phyloP scores from a whole-genome alignment of 2,113 vertebrate species.

The Cyphomyrus discorhynchus region DNA sequence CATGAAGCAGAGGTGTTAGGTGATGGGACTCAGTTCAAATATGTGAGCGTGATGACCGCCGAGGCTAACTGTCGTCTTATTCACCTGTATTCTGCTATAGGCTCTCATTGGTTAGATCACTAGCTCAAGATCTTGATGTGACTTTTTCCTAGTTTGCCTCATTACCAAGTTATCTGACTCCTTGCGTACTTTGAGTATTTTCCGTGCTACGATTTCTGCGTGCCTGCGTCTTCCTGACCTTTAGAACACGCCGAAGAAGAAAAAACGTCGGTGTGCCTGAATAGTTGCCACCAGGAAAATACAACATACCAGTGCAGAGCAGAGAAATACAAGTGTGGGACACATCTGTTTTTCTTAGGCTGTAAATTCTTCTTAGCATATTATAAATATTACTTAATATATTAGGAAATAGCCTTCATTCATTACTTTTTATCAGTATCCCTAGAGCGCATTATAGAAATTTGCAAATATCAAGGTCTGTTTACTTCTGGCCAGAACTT shows the following conservation, averaged over 20 bases:
- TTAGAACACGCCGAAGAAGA: background rate
- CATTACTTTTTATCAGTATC: background rate
- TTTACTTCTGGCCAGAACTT: background rate
- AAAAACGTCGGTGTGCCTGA: background rate
- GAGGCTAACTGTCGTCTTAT: background rate
- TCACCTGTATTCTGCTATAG: background rate
- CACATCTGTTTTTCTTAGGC: background rate
- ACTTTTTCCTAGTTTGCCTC: background rate
- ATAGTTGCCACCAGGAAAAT: background rate
- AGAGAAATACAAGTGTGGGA: background rate
- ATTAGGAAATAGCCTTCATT: background rate
- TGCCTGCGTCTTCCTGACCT: background rate
- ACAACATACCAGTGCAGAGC: background rate
- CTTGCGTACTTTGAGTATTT: background rate
- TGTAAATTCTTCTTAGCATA: background rate
- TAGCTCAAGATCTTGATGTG: background rate
- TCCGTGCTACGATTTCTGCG: background rate
- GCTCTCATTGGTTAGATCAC: background rate
- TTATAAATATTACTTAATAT: background rate
- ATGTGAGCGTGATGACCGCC: background rate
- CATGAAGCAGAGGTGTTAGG: background rate
- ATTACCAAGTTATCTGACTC: background rate
- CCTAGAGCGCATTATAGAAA: background rate
- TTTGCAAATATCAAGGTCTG: background rate
- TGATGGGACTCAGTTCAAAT: background rate